A percentile compares a stretch with the other conserved stretches of the same genome.
Conservation (phyloP, 2,888 invertebrate species). For the Aporophyla lueneburgensis region DNA sequence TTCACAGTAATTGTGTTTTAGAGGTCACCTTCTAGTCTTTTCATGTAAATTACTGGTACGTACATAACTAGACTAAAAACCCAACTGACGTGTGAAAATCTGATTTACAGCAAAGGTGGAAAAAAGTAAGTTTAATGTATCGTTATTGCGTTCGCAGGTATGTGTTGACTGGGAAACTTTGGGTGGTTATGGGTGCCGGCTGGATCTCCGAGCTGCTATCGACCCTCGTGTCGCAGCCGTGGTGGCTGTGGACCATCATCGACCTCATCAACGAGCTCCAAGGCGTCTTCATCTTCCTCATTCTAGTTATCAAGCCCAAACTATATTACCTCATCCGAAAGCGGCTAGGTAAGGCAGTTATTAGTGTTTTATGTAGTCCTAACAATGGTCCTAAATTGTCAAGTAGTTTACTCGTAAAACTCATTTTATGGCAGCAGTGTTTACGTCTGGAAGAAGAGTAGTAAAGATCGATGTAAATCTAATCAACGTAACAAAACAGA, state of each 20-base stretch:
- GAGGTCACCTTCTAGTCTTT: slow-evolving; percentile 20
- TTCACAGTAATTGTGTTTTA: slow-evolving; percentile 32
- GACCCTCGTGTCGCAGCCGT: slow-evolving; percentile 88
- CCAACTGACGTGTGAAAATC: background rate
- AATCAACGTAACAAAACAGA: slow-evolving; percentile 19
- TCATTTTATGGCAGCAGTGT: slow-evolving; percentile 21
- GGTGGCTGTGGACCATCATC: slow-evolving; percentile 88
- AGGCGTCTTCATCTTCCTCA: slow-evolving; percentile 93
- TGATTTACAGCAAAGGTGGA: background rate
- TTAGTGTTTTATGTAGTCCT: slow-evolving; percentile 5
- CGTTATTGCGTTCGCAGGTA: slow-evolving; percentile 86
- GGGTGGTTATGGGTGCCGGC: slow-evolving; percentile 95
- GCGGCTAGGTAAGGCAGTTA: slow-evolving; percentile 87
- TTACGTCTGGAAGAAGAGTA: slow-evolving; percentile 5
- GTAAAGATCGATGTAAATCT: slow-evolving; percentile 1
- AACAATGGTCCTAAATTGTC: background rate
- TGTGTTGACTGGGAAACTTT: slow-evolving; percentile 93
- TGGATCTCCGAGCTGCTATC: slow-evolving; percentile 93
- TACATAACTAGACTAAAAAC: slow-evolving; percentile 4
- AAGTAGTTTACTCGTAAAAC: slow-evolving; percentile 22
- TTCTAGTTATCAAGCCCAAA: slow-evolving; percentile 93
- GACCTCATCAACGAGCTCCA: slow-evolving; percentile 93
- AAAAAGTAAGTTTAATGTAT: slow-evolving; percentile 4
- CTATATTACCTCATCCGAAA: slow-evolving; percentile 91
- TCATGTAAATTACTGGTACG: background rate